Conservation (phyloP, 2,797 vertebrate species). For the Corythornis leucogaster region DNA sequence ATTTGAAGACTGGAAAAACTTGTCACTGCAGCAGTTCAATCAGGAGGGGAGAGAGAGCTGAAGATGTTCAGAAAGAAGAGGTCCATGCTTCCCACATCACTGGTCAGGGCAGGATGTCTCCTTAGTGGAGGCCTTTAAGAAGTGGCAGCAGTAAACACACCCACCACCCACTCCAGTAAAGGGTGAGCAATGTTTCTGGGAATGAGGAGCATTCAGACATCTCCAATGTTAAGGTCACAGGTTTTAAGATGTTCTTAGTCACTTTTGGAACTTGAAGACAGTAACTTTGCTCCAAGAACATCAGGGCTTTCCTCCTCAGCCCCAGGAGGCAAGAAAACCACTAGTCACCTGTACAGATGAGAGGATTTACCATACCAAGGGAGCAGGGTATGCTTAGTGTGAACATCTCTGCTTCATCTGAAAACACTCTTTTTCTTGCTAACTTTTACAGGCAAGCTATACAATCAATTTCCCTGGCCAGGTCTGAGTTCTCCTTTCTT, state of each 20-base stretch:
- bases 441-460: neutral
- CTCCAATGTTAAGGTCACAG: no score
- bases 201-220: neutral
- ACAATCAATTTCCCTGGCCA: neutral
- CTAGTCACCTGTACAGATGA: neutral
- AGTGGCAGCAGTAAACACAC: neutral
- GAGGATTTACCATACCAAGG: neutral
- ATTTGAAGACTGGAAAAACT: neutral
- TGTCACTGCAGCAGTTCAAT: neutral
- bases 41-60: neutral
- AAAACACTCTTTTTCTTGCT: neutral
- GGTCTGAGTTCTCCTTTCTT: neutral
- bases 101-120: neutral
- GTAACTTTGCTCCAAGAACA: neutral
- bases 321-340: neutral
- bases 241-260: neutral
- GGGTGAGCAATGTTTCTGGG: rapidly evolving
- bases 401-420: neutral
- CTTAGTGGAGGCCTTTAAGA: neutral
- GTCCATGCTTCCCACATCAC: neutral
- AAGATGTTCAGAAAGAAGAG: neutral
- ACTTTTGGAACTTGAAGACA: neutral
- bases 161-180: neutral
- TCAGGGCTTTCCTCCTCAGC: neutral
- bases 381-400: neutral